A percentile compares a stretch with the other conserved stretches of the same genome.
Conservation (phyloP, 2,888 invertebrate genomes). For the Abscondita cerata region DNA sequence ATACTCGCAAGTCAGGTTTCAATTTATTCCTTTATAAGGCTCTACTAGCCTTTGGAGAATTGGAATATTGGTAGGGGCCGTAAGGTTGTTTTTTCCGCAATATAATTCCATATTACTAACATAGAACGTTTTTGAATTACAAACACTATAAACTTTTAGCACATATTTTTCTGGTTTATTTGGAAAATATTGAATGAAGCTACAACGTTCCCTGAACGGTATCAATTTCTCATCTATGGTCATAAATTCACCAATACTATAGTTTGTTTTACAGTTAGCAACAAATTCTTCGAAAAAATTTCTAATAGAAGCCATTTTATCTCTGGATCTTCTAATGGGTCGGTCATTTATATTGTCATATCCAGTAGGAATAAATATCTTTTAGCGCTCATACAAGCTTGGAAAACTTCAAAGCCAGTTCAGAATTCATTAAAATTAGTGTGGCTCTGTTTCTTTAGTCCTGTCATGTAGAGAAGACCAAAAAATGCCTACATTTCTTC, state of each 20-base stretch:
- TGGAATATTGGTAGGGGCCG: constrained; percentile 32
- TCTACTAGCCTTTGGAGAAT: constrained; percentile 28
- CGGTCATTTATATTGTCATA: constrained; percentile 29
- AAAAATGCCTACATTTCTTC: no score
- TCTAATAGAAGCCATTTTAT: constrained; percentile 14
- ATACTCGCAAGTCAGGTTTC: constrained; percentile 39
- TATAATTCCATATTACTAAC: constrained; percentile 27
- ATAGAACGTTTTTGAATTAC: constrained; percentile 38
- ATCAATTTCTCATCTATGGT: constrained; percentile 34
- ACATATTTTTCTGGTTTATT: constrained; percentile 42
- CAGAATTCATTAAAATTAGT: constrained; percentile 40
- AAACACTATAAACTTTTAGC: constrained; percentile 39
- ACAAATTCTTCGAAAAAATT: constrained; percentile 7
- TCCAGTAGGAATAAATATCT: constrained; percentile 21
- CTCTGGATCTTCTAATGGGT: background rate
- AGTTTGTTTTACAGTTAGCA: constrained; percentile 21
- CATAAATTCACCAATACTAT: constrained; percentile 25
- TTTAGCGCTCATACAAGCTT: no score
- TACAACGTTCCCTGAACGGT: constrained; percentile 29
- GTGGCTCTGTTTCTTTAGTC: constrained; percentile 37
- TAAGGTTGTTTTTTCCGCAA: constrained; percentile 30
- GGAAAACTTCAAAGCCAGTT: no score
- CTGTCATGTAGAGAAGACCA: no score
- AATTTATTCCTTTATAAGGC: constrained; percentile 23
- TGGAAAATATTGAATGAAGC: constrained; percentile 38